Conservation (phyloP, 1,140 invertebrate species). For the Tribolium castaneum region DNA sequence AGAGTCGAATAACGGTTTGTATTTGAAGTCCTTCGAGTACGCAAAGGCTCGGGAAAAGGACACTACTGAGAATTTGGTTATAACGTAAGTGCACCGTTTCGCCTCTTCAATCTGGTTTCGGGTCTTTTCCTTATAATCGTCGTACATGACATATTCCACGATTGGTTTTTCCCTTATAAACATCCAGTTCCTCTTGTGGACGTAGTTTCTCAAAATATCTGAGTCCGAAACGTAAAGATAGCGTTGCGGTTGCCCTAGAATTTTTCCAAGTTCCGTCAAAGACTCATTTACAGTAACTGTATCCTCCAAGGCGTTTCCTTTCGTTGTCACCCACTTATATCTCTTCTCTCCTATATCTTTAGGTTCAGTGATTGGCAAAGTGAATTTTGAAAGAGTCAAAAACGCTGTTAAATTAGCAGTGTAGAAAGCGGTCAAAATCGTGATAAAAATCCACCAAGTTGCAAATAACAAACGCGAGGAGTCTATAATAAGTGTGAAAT, state of each 20-base stretch:
- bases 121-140: slow-evolving; percentile 75
- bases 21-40: slow-evolving; percentile 71
- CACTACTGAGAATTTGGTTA: slow-evolving; percentile 74
- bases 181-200: slow-evolving; percentile 68
- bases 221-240: slow-evolving; percentile 38
- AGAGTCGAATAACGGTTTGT: slow-evolving; percentile 71
- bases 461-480: slow-evolving; percentile 85
- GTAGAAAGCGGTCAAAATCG: slow-evolving; percentile 90
- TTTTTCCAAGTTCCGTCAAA: background rate
- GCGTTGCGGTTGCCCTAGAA: slow-evolving; percentile 2
- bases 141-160: slow-evolving; percentile 74
- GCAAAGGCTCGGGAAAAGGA: slow-evolving; percentile 75
- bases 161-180: slow-evolving; percentile 75
- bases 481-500: slow-evolving; percentile 68
- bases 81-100: slow-evolving; percentile 77
- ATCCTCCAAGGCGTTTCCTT: slow-evolving; percentile 75
- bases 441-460: slow-evolving; percentile 92
- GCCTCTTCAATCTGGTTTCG: slow-evolving; percentile 68
- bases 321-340: slow-evolving; percentile 75
- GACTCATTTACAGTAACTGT: slow-evolving; percentile 55
- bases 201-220: slow-evolving; percentile 56
- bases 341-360: slow-evolving; percentile 75
- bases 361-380: slow-evolving; percentile 77
- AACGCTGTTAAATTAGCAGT: slow-evolving; percentile 92
- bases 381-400: slow-evolving; percentile 85